Evolutionary conservation across 2,888 invertebrate species (phyloP), one percentile per base, ranked within the genome.

Genomic region (Trisateles emortualis): DNA sequence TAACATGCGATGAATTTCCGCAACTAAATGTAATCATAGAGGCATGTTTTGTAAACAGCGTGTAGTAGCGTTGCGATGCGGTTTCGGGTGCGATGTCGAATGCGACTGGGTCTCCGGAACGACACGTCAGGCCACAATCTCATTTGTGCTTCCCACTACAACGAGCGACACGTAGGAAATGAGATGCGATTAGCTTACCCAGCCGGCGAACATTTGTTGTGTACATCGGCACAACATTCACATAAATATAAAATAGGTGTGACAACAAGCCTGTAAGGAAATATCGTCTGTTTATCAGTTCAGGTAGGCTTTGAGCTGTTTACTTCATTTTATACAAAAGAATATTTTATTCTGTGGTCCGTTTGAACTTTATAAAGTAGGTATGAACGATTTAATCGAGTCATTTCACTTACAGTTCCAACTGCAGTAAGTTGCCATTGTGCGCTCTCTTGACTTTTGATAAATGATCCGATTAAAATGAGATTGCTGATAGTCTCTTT

Each of bases 91-190:
- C 63, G 69, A 76, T 76, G 76, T 79, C 76, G 76, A 79, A 78
- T 77, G 76, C 65, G 74, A 79, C 73, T 76, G 76, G 76, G 78
- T 80, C 78, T 81, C 80, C 79, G 80, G 82, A 81, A 82, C 81
- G 83, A 79, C 80, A 81, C 76, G 83, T 80, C 84, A 83, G 70
- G 72, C 84, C 80, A 84, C 86, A 86, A 88, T 87, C 84, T 85
- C 86, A 87, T 86, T 87, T 84, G 80, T 79, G 84, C 78, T 83
- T 82, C 79, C 83, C 79, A 82, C 82, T 83, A 83, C 81, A 83
- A 79, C 78, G 77, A 72, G 79, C 79, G 85, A 87, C 86, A 83
- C 67, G 81, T 76, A 83, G 89, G 88, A 87, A 88, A 88, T 88
- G 82, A 87, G 86, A 82, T 82, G 79, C 81, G 84, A 88, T 87